These are phyloP conservation scores for Rachycentron canadum DNA, from an alignment of 2,797 vertebrate genomes.

Conservation along the genomic window DNA sequence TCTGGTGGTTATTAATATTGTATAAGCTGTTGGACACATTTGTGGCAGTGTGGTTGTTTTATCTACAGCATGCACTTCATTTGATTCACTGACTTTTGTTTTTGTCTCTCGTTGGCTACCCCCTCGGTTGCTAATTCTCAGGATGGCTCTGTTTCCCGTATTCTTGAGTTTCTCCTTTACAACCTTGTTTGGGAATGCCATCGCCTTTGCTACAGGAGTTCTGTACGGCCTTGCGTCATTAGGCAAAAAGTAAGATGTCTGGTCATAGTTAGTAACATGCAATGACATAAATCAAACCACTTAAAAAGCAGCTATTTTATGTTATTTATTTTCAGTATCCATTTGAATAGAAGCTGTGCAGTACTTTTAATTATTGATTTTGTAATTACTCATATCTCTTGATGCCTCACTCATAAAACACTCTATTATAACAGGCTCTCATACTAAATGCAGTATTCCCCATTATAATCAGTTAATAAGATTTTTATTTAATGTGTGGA, in stretches of 20 bases:
- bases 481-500: conserved; percentile 24
- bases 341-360: background rate
- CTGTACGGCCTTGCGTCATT: conserved; percentile 96
- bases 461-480: conserved; percentile 49
- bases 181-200: conserved; percentile 94
- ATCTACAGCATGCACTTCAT: background rate
- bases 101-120: conserved; percentile 15
- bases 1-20: conserved; percentile 10
- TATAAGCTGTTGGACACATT: background rate
- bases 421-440: conserved; percentile 48
- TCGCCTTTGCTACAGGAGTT: conserved; percentile 95
- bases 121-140: conserved; percentile 61
- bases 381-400: conserved; percentile 39
- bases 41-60: background rate
- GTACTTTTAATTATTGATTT: background rate
- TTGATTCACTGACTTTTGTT: conserved; percentile 20
- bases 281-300: background rate
- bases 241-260: conserved; percentile 92
- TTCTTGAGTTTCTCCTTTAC: conserved; percentile 92
- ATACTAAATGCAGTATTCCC: conserved; percentile 37
- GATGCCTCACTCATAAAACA: conserved; percentile 37
- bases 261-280: background rate
- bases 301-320: background rate
- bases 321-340: background rate
- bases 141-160: conserved; percentile 93